Base-by-base conservation (phyloP, 2,113 vertebrate genomes). In the Silurus meridionalis region DNA sequence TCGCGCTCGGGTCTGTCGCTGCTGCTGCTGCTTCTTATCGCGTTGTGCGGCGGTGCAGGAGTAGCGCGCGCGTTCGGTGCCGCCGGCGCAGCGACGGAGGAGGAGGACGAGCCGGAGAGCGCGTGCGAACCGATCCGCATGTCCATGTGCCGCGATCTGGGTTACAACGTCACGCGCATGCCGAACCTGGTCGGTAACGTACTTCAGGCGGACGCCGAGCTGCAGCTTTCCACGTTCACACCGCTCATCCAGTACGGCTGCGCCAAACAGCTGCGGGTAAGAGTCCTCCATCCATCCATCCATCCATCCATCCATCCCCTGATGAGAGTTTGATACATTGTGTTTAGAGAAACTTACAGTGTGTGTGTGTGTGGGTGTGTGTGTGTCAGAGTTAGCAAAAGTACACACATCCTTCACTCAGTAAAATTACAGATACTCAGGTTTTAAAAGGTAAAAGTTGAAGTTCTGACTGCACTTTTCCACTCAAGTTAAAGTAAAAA, bases 161-260 rank as follows among this genome's bases (percentile, higher is more conserved):
- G 98, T 77, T 99, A 99, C 94, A 99, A 99, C 93, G 97, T 98
- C 91, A 99, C 98, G 91, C 97, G 97, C 93, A 99, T 99, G 98
- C 98, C 98, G 93, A 99, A 99, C 89, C 92, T 99, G 93, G 97
- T 99, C 63, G 98, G 98, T 72, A 97, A 99, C 92, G 97, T 99
- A 92, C 92, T 98, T 90, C 97, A 99, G 94, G 95, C 97, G 37
- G 97, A 99, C 95, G 98, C 98, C 0, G 98, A 99, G 93, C 93
- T 99, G 89, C 98, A 99, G 89, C 95, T 99, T 89, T 98, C 97
- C 88, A 99, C 98, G 52, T 99, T 99, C 93, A 99, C 96, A 5
- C 98, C 98, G 7, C 97, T 99, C 88, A 98, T 99, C 87, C 97
- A 99, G 96, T 99, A 99, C 95, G 97, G 98, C 91, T 99, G 98